phyloP scores from a whole-genome alignment of 2,797 vertebrate species.

The Etheostoma perlongum region DNA sequence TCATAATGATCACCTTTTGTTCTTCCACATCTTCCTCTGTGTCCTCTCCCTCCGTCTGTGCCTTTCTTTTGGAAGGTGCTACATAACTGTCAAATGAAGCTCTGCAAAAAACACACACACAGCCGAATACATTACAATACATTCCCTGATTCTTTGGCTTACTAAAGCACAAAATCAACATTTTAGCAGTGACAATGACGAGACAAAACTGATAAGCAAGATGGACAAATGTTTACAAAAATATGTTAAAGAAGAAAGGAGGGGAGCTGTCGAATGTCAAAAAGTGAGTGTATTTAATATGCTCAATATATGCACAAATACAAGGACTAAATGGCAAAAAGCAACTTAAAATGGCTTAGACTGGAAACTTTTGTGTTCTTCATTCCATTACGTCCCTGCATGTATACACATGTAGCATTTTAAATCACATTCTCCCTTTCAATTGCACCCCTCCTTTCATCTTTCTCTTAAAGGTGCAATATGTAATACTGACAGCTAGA shows the following conservation, averaged over 20 bases:
- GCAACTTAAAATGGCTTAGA: not conserved
- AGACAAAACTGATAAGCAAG: not conserved
- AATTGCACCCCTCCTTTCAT: not conserved
- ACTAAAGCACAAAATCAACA: not conserved
- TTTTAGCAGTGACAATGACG: not conserved
- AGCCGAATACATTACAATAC: not conserved
- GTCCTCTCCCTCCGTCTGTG: conserved; percentile 90
- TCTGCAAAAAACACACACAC: conserved; percentile 75
- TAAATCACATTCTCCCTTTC: not conserved
- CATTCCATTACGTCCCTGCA: not conserved
- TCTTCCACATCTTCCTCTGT: conserved; percentile 95
- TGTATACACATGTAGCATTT: not conserved
- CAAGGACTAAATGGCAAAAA: not conserved
- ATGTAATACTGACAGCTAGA: too few relatives aligned
- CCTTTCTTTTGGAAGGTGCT: conserved; percentile 88
- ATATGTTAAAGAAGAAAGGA: not conserved
- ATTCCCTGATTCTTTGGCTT: not conserved
- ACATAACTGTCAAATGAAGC: conserved; percentile 91
- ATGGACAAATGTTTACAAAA: not conserved
- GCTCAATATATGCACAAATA: not conserved
- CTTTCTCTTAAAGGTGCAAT: not conserved
- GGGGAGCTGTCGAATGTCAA: not conserved
- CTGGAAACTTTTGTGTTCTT: not conserved
- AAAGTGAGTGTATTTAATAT: not conserved
- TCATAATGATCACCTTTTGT: conserved; percentile 85